Evolutionary conservation across 1,140 invertebrate genomes (phyloP).

Genomic region (Magallana gigas): DNA sequence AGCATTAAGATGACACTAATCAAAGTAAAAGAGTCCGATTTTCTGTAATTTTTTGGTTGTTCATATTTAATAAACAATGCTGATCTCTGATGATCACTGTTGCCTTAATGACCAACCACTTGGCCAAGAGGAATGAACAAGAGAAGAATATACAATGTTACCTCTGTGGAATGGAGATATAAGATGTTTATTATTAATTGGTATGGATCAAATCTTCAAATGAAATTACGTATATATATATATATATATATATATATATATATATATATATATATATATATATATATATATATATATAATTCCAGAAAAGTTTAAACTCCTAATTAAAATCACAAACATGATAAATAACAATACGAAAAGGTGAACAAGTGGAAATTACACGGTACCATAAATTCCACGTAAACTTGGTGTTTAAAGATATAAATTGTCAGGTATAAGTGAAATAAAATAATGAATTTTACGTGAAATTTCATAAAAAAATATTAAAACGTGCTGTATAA

Average conservation of each 20-base stretch:
- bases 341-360: neutral
- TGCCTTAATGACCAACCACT: neutral
- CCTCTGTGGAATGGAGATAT: neutral
- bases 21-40: neutral
- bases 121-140: neutral
- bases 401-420: neutral
- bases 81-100: neutral
- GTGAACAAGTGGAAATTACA: neutral
- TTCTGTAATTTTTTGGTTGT: neutral
- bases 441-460: slow-evolving; percentile 5
- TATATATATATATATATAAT: neutral
- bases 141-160: neutral
- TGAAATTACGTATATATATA: neutral
- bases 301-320: neutral
- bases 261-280: no score
- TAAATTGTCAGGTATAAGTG: neutral
- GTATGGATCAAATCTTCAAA: neutral
- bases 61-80: neutral
- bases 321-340: neutral
- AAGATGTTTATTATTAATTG: neutral
- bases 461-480: neutral
- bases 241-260: no score
- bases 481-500: neutral
- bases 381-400: neutral
- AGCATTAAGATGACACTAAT: neutral